These are phyloP conservation scores for Xanthostigma xanthostigma DNA, from an alignment of 2,888 invertebrate genomes.

Conservation along the genomic window DNA sequence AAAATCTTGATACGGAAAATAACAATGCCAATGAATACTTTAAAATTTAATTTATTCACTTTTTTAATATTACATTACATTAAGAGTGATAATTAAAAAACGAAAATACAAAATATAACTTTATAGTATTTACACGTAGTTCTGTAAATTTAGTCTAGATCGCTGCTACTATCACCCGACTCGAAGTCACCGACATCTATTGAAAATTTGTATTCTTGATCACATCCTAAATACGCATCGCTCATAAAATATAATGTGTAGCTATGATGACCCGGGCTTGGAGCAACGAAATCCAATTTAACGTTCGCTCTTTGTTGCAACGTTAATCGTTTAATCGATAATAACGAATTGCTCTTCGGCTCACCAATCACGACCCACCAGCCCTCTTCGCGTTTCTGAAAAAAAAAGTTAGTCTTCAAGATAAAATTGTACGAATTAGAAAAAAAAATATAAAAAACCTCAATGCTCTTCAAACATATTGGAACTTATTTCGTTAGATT, in stretches of 20 bases:
- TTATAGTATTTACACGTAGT: neutral
- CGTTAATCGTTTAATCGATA: conserved; percentile 93
- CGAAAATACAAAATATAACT: too few species aligned
- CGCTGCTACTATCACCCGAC: conserved; percentile 38
- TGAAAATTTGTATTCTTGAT: conserved; percentile 94
- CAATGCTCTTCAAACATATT: too few species aligned
- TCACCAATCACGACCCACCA: conserved; percentile 99
- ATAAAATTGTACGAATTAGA: neutral
- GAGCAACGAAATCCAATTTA: conserved; percentile 84
- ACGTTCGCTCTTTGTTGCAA: conserved; percentile 85
- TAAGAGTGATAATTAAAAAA: too few species aligned
- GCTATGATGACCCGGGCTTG: conserved; percentile 71
- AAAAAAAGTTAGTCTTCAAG: conserved; percentile 11
- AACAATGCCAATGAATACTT: too few species aligned
- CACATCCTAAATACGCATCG: conserved; percentile 97
- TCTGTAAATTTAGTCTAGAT: conserved; percentile 34
- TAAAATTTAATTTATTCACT: too few species aligned
- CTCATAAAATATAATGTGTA: conserved; percentile 98
- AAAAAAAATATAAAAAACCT: neutral
- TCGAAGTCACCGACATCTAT: conserved; percentile 68
- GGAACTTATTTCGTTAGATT: too few species aligned
- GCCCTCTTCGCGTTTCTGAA: conserved; percentile 76
- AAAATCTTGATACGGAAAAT: too few species aligned
- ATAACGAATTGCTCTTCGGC: conserved; percentile 79
- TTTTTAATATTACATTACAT: too few species aligned